Evolutionary conservation across 2,888 invertebrate species (phyloP), one percentile per base, ranked within the genome.

Genomic region (Campoplex nolae): DNA sequence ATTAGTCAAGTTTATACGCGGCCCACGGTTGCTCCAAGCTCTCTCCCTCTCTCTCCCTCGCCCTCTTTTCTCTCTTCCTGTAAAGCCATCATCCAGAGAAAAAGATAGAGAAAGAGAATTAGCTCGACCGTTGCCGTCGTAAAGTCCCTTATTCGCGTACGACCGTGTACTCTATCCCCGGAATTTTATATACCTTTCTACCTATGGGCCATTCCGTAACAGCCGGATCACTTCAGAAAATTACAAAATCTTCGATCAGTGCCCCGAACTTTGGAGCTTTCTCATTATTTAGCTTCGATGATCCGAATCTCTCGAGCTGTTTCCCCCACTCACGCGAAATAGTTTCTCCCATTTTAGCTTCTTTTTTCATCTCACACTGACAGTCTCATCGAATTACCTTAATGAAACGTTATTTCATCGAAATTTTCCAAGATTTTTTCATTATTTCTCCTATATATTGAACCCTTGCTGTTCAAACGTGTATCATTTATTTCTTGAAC

Each of bases 1-100:
- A 91, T 91, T 91, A 91, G 91, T 91, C 90, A 91, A 89, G 89
- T 91, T 90, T 88, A 88, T 90, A 89, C 86, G 84, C 77, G 67
- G 84, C 83, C 86, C 82, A 82, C 74, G 85, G 88, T 83, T 73
- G 79, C 80, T 80, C 56, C 65, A 28, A 45, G 54, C 67, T 70
- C 71, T 71, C 65, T 58, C 86, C 70, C 42, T 65, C 65, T 65
- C 58, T 32, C 73, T 80, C 42, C 38, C 54, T 56, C n/a, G 18
- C 54, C 7, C n/a, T 23, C 23, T 23, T 23, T 42, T 74, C 54
- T 35, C 54, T 56, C 38, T 38, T 38, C 18, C 76, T 32, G 76
- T n/a, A 62, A 28, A 65, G 32, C 65, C 76, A 76, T 76, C 56
- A 58, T 23, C 56, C 73, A 28, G 48, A 71, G 71, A 71, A 54